These are phyloP conservation scores for Nudaria mundana DNA, from an alignment of 2,888 invertebrate genomes.

Conservation along the genomic window DNA sequence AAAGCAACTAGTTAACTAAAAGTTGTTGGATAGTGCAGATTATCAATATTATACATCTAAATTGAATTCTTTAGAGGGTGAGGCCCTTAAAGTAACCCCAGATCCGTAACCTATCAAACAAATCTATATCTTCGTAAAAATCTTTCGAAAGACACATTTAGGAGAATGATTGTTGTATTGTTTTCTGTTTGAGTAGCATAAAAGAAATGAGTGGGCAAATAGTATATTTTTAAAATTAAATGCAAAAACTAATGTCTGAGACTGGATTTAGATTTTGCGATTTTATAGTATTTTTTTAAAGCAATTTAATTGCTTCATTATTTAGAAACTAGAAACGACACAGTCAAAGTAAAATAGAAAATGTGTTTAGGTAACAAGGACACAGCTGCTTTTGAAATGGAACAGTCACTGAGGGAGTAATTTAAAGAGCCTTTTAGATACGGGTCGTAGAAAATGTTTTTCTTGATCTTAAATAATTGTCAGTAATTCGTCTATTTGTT, in stretches of 20 bases:
- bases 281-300: no score
- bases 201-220: no score
- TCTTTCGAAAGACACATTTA: slow-evolving; percentile 35
- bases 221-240: no score
- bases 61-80: slow-evolving; percentile 72
- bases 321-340: no score
- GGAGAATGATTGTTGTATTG: no score
- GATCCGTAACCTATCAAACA: slow-evolving; percentile 33
- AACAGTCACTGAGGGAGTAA: slow-evolving; percentile 28
- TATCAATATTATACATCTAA: slow-evolving; percentile 71
- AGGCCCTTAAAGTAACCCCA: slow-evolving; percentile 61
- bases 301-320: no score
- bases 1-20: no score
- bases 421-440: slow-evolving; percentile 28
- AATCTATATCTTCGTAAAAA: slow-evolving; percentile 30
- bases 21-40: no score
- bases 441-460: slow-evolving; percentile 24
- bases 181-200: no score
- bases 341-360: slow-evolving; percentile 9
- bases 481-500: slow-evolving; percentile 1
- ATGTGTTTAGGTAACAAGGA: slow-evolving; percentile 15
- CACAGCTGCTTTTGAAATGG: slow-evolving; percentile 27
- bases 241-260: no score
- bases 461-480: slow-evolving; percentile 25
- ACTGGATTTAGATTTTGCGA: no score